A percentile compares a stretch with the other conserved stretches of the same genome.
Conservation (phyloP, 2,113 vertebrate genomes). For the Gila orcuttii region DNA sequence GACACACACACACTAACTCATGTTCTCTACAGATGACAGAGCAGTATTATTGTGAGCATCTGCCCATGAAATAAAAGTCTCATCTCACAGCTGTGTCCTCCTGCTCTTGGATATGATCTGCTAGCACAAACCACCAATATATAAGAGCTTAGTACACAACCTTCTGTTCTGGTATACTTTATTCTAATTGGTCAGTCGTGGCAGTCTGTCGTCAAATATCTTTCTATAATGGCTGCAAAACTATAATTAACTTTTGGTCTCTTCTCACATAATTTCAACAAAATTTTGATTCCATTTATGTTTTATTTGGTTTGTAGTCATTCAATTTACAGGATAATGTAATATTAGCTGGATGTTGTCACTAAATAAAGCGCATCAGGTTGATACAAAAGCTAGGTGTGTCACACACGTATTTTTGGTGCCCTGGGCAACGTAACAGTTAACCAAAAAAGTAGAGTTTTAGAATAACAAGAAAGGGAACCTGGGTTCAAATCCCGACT, state of each 20-base stretch:
- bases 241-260: neutral
- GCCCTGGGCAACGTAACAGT: neutral
- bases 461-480: no score
- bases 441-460: no score
- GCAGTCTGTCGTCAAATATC: neutral
- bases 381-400: neutral
- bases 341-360: neutral
- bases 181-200: neutral
- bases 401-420: no score
- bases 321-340: neutral
- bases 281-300: neutral
- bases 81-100: conserved; percentile 20
- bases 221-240: neutral
- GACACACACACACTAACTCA: neutral
- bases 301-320: neutral
- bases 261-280: neutral
- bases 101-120: conserved; percentile 2
- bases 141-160: neutral
- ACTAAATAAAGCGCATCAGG: neutral
- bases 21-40: conserved; percentile 24
- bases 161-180: neutral
- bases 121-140: neutral
- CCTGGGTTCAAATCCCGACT: no score
- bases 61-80: conserved; percentile 24
- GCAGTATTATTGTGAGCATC: conserved; percentile 19